These are phyloP conservation scores for Anarhynchus alexandrinus DNA, from an alignment of 2,113 vertebrate genomes.

Conservation along the genomic window DNA sequence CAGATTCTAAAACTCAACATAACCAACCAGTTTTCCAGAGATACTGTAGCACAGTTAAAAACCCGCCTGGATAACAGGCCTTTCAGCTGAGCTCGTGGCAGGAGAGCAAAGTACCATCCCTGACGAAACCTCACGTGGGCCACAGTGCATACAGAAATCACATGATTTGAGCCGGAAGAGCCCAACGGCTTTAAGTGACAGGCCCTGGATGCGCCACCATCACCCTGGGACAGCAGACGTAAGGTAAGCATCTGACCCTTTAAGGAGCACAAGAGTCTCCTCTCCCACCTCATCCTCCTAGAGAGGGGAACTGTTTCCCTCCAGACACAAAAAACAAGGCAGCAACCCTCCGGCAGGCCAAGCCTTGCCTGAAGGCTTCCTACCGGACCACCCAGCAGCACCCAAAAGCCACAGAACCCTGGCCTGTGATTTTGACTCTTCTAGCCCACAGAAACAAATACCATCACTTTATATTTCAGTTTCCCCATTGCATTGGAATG, in stretches of 20 bases:
- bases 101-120: background rate
- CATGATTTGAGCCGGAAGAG: background rate
- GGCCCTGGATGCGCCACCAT: background rate
- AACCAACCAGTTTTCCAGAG: background rate
- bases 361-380: background rate
- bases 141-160: background rate
- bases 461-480: background rate
- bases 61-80: background rate
- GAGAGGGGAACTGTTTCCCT: background rate
- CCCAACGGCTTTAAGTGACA: background rate
- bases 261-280: background rate
- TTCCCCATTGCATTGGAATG: background rate
- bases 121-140: background rate
- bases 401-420: background rate
- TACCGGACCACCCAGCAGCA: background rate
- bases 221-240: background rate
- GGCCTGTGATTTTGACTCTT: background rate
- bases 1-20: background rate
- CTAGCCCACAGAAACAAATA: background rate
- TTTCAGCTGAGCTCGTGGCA: background rate
- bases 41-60: background rate
- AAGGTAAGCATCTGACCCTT: background rate
- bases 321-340: background rate
- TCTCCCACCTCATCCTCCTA: background rate
- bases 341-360: fast-evolving